Conservation (phyloP, 2,888 invertebrate genomes). For the Pachymerium ferrugineum region DNA sequence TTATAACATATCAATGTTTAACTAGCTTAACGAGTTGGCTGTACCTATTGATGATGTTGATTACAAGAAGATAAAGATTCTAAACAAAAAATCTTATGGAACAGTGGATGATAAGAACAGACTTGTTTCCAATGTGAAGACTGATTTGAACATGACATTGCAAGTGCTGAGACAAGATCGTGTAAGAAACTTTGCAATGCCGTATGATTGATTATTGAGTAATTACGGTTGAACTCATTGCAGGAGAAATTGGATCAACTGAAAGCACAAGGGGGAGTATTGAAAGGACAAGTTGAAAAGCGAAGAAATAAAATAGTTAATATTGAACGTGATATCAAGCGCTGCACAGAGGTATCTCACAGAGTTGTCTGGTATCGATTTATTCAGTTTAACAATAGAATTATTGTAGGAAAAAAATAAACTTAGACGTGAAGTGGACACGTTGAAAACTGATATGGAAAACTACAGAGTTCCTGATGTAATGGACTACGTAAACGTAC, state of each 20-base stretch:
- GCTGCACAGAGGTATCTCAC: no score
- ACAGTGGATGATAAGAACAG: slow-evolving; percentile 16
- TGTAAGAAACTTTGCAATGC: neutral
- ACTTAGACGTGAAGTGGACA: neutral
- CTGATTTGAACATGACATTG: neutral
- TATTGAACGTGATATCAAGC: neutral
- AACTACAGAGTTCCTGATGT: slow-evolving; percentile 16
- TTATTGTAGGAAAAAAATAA: neutral
- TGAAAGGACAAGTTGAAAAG: neutral
- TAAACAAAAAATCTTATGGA: neutral
- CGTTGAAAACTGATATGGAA: neutral
- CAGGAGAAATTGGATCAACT: neutral
- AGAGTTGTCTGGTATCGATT: no score
- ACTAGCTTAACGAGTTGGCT: no score
- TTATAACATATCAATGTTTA: no score
- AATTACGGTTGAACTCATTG: neutral
- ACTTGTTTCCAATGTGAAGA: neutral
- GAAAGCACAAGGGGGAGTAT: neutral
- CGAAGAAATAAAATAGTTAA: neutral
- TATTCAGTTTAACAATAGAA: no score
- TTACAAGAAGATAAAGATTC: slow-evolving; percentile 29
- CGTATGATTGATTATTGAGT: neutral
- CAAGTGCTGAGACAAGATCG: neutral
- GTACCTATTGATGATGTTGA: neutral
- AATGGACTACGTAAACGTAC: slow-evolving; percentile 16